Base-by-base conservation (phyloP, 2,888 invertebrate species). In the Pocota personata region DNA sequence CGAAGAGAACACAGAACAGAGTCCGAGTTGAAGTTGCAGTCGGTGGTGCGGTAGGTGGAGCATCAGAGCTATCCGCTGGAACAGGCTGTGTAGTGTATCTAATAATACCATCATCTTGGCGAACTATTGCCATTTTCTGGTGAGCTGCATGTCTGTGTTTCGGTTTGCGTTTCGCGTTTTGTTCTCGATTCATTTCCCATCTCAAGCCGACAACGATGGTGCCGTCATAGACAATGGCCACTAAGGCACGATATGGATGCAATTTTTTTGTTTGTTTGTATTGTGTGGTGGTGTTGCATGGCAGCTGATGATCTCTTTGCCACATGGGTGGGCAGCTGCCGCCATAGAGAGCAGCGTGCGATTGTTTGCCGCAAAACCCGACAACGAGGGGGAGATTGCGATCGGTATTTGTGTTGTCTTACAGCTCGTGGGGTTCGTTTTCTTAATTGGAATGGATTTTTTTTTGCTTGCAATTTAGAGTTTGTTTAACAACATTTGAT, bases 401-500 rank as follows among this genome's bases (percentile, higher is more conserved):
- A 82, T 82, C 82, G 71, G 58, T 50, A 76, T 78, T 62, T 78
- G 52, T 69, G 48, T 16, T 71, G 69, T 62, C 32, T 73, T 66
- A 32, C 50, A 71, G 71, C 69, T 64, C 50, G 50, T 75, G 69
- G 55, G 69, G 46, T 60, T 80, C 43, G 75, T 75, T 62, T 60
- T 67, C 82, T 76, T 76, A 82, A 82, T 76, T 82, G 76, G 76
- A 76, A 82, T 82, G 67, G 76, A 82, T 80, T 80, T 69, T 64
- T 32, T 62, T n/a, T 30, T 14, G 40, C 14, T 14, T 64, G 82
- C 64, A 50, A 57, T 84, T 75, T 19, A 73, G 83, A 60, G 83
- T 79, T 78, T 83, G 83, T 83, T 83, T 79, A 79, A 83, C 79
- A 83, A 79, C 83, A 79, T 73, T 83, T 83, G 79, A 83, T 83